These are phyloP conservation scores for Ophioninae sp. DNA, from an alignment of 2,888 invertebrate species.

Conservation along the genomic window DNA sequence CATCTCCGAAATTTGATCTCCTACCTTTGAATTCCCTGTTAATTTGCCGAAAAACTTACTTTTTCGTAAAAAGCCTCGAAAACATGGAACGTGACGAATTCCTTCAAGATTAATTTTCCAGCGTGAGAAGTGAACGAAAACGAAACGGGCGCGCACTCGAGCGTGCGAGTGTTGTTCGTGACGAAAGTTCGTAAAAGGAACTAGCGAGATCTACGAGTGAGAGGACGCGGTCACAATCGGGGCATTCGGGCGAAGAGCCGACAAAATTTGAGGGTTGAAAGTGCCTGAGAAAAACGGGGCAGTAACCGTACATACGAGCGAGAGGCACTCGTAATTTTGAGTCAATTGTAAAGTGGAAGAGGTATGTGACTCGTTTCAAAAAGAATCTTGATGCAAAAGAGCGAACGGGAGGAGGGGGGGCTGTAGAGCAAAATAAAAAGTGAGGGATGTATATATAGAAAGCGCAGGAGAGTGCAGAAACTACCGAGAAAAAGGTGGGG, in stretches of 20 bases:
- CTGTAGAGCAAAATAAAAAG: too few relatives aligned
- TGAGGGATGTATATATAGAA: too few relatives aligned
- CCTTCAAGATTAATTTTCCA: too few relatives aligned
- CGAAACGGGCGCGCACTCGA: not conserved
- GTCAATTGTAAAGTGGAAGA: conserved; percentile 21
- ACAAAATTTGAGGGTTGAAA: conserved; percentile 1
- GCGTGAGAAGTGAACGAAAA: not conserved
- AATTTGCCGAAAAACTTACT: too few relatives aligned
- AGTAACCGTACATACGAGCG: conserved; percentile 4
- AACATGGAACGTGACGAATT: too few relatives aligned
- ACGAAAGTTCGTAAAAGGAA: not conserved
- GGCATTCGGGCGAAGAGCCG: not conserved
- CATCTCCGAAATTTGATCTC: too few relatives aligned
- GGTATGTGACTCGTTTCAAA: conserved; percentile 21
- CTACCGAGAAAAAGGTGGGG: conserved; percentile 3
- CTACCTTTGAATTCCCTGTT: too few relatives aligned
- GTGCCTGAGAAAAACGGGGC: not conserved
- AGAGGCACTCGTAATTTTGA: conserved; percentile 13
- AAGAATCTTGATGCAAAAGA: not conserved
- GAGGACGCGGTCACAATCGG: not conserved
- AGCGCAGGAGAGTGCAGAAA: not conserved
- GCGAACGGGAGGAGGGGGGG: not conserved
- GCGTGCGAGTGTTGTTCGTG: not conserved
- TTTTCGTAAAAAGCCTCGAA: too few relatives aligned
- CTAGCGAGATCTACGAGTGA: not conserved